Conservation (phyloP, 2,888 invertebrate species). For the Cyaniris semiargus region DNA sequence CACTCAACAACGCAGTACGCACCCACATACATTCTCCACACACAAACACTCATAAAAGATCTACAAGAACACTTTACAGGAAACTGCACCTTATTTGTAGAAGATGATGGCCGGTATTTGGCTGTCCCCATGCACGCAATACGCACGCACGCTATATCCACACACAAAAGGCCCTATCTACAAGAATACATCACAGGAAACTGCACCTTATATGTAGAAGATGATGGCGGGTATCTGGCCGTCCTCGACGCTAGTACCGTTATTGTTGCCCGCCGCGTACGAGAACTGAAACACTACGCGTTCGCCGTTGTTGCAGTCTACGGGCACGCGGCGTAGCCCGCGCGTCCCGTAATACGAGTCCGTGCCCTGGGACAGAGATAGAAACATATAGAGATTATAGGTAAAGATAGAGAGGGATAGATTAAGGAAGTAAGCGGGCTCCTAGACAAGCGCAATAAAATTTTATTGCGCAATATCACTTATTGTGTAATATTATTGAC, state of each 20-base stretch:
- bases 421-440: no score
- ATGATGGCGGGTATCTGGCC: slow-evolving; percentile 94
- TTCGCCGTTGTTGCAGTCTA: slow-evolving; percentile 87
- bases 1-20: no score
- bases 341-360: slow-evolving; percentile 93
- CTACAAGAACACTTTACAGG: background rate
- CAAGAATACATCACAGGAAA: background rate
- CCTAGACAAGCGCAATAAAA: no score
- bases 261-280: slow-evolving; percentile 92
- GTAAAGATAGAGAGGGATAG: no score
- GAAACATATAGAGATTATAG: background rate
- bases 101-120: no score
- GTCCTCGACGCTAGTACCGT: slow-evolving; percentile 91
- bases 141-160: no score
- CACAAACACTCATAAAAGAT: background rate
- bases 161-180: background rate
- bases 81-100: background rate
- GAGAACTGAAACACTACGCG: slow-evolving; percentile 91
- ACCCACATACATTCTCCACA: no score
- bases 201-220: slow-evolving; percentile 82
- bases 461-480: no score
- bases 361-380: slow-evolving; percentile 82
- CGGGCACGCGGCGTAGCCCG: slow-evolving; percentile 86
- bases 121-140: no score
- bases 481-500: no score